phyloP scores from a whole-genome alignment of 2,888 invertebrate genomes.

The Temnothorax rugatulus region DNA sequence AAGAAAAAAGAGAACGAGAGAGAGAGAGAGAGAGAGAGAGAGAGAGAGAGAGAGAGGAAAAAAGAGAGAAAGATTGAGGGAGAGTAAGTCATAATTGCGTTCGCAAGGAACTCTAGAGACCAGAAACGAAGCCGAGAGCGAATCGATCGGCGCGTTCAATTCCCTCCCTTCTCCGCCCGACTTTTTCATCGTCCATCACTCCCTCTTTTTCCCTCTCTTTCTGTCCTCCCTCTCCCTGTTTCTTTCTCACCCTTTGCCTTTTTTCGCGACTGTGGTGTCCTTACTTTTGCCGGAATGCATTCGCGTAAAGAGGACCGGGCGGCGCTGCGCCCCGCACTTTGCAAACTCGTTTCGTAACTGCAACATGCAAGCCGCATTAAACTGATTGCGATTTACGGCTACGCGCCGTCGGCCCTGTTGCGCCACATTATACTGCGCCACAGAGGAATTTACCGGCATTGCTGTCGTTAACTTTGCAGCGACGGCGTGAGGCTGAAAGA shows the following conservation, averaged over 20 bases:
- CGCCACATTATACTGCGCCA: conserved; percentile 62
- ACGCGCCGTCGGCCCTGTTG: conserved; percentile 69
- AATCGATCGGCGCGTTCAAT: conserved; percentile 72
- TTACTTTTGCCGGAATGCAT: conserved; percentile 14
- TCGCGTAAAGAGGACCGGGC: conserved; percentile 33
- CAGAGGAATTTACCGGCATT: conserved; percentile 60
- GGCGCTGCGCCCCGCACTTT: conserved; percentile 61
- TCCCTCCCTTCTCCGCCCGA: conserved; percentile 36
- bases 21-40: conserved; percentile 34
- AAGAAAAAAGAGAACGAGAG: conserved; percentile 10
- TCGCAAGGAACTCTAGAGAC: conserved; percentile 52
- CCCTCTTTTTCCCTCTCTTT: neutral
- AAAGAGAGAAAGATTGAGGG: conserved; percentile 23
- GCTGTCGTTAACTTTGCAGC: conserved; percentile 38
- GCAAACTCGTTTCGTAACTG: conserved; percentile 65
- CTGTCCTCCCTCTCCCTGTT: neutral
- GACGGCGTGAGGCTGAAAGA: neutral
- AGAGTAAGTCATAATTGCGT: conserved; percentile 69
- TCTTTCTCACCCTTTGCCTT: conserved; percentile 22
- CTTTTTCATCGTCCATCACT: conserved; percentile 20
- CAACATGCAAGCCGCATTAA: conserved; percentile 80
- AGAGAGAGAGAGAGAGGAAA: neutral
- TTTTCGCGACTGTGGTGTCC: conserved; percentile 11
- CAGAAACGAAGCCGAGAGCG: conserved; percentile 53
- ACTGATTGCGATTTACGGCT: conserved; percentile 82